Conservation (phyloP, 2,797 vertebrate species). For the Alfaro cultratus region DNA sequence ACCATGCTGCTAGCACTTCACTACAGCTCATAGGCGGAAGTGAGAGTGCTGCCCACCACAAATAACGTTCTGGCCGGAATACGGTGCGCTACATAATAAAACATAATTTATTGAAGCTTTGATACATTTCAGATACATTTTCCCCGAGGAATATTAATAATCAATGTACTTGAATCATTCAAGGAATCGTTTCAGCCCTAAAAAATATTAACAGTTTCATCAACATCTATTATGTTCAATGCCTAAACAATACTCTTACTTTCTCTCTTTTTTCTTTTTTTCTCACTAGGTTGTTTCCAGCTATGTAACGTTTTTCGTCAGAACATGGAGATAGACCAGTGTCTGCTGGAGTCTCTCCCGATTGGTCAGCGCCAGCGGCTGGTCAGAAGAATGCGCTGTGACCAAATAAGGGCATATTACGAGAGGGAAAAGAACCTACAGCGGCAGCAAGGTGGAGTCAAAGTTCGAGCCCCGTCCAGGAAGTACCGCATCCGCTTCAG, state of each 20-base stretch:
- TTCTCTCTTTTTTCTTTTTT: constrained; percentile 17
- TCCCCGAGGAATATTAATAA: no score
- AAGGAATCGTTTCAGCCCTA: no score
- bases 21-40: no score
- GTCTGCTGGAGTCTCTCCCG: constrained; percentile 96
- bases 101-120: no score
- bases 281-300: constrained; percentile 93
- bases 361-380: constrained; percentile 93
- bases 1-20: no score
- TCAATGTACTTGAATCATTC: no score
- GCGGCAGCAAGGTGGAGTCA: constrained; percentile 79
- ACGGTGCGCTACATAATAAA: no score
- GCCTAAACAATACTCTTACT: neutral
- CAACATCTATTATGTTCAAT: neutral
- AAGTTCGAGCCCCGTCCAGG: constrained; percentile 66
- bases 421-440: constrained; percentile 89
- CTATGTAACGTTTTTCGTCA: constrained; percentile 97
- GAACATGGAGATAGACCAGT: constrained; percentile 99
- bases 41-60: no score
- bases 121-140: no score
- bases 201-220: neutral
- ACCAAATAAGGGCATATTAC: constrained; percentile 93
- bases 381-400: constrained; percentile 94
- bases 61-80: no score
- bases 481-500: constrained; percentile 83